Evolutionary conservation across 2,888 invertebrate genomes (phyloP).

Genomic region (Agrochola macilenta): DNA sequence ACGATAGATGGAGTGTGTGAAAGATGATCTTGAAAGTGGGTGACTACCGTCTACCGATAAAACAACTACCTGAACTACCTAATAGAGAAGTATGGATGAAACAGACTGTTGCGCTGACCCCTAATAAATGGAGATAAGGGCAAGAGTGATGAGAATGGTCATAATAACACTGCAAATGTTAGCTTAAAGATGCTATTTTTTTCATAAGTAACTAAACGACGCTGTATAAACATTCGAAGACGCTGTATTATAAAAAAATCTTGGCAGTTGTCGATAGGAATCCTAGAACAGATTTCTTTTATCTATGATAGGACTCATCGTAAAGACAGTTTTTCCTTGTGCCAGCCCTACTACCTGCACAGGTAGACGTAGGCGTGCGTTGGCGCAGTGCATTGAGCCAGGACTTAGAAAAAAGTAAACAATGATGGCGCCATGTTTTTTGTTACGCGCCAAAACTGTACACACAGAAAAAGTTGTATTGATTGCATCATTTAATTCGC

Average conservation of each 20-base stretch:
- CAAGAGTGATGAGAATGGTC: not conserved
- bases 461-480: conserved; percentile 47
- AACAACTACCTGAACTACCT: not conserved
- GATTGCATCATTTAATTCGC: conserved; percentile 50
- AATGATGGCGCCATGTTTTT: conserved; percentile 70
- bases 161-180: not conserved
- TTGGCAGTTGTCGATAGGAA: not conserved
- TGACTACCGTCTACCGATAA: not conserved
- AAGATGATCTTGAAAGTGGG: too few species aligned
- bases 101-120: not conserved
- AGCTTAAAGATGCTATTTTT: not conserved
- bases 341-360: conserved; percentile 58
- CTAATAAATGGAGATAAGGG: not conserved
- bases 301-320: too few species aligned
- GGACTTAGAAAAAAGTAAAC: conserved; percentile 67
- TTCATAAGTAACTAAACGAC: not conserved
- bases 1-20: not conserved
- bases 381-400: conserved; percentile 65
- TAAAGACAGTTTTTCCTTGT: not conserved
- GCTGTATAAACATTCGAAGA: not conserved
- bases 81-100: not conserved
- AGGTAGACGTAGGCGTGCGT: conserved; percentile 67
- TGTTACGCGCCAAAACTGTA: conserved; percentile 55
- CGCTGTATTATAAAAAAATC: not conserved
- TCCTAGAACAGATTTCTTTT: too few species aligned